phyloP scores from a whole-genome alignment of 2,797 vertebrate genomes.

The Lithobates pipiens region DNA sequence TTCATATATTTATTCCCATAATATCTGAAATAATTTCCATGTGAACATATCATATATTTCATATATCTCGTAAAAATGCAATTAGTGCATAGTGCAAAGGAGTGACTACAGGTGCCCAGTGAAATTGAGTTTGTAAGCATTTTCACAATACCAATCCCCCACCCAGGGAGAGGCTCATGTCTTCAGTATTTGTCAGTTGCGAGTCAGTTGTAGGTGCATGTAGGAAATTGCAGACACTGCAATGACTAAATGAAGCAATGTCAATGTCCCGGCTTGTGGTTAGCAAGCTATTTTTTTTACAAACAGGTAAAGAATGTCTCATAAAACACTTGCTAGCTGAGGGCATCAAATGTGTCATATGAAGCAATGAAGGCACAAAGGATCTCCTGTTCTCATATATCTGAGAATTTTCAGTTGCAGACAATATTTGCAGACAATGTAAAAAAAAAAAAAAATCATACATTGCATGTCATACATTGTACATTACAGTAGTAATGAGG shows the following conservation, averaged over 20 bases:
- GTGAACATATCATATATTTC: background rate
- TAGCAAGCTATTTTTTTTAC: slow-evolving; percentile 40
- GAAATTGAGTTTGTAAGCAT: background rate
- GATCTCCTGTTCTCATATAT: slow-evolving; percentile 9
- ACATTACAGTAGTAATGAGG: background rate
- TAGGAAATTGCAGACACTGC: slow-evolving; percentile 24
- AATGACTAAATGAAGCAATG: slow-evolving; percentile 50
- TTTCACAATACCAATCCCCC: slow-evolving; percentile 23
- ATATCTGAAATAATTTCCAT: background rate
- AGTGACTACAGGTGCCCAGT: background rate
- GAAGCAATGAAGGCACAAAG: slow-evolving; percentile 2
- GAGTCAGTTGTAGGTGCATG: slow-evolving; percentile 37
- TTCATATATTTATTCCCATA: background rate
- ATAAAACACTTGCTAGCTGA: slow-evolving; percentile 7
- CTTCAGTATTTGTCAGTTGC: slow-evolving; percentile 40
- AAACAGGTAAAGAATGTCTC: slow-evolving; percentile 42
- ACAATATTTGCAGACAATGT: slow-evolving; percentile 15
- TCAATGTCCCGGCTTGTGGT: slow-evolving; percentile 51
- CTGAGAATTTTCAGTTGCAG: background rate
- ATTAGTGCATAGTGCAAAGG: no score
- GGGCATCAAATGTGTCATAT: background rate
- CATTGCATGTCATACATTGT: background rate
- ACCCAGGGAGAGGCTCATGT: slow-evolving; percentile 36
- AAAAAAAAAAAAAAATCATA: background rate
- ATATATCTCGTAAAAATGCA: background rate